Evolutionary conservation across 1,140 invertebrate species (phyloP).

Genomic region (Sminthurides bifidus): DNA sequence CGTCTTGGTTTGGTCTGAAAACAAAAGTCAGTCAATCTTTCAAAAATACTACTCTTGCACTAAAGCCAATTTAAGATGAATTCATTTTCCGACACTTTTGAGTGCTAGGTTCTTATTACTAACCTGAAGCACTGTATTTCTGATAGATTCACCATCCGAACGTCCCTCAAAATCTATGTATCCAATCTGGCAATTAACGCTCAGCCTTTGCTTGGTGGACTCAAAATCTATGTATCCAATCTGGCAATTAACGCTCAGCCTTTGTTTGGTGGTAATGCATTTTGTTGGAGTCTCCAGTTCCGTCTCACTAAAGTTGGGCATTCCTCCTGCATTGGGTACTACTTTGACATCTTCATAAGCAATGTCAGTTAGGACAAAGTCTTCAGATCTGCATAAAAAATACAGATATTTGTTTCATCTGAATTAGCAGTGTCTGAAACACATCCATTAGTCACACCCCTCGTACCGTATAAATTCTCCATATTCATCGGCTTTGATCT

Average conservation of each 20-base stretch:
- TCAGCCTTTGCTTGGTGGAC: constrained; percentile 57
- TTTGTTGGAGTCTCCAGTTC: constrained; percentile 58
- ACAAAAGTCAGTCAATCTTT: no score
- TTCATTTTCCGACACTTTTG: no score
- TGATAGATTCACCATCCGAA: constrained; percentile 91
- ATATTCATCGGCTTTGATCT: constrained; percentile 85
- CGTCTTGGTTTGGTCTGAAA: constrained; percentile 61
- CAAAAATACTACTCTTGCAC: no score
- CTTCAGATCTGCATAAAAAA: constrained; percentile 55
- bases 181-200: constrained; percentile 72
- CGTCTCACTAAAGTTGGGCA: neutral
- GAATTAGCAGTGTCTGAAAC: neutral
- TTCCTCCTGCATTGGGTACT: neutral
- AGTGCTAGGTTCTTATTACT: constrained; percentile 43
- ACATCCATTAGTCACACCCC: no score
- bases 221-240: constrained; percentile 79
- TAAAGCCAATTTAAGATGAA: no score
- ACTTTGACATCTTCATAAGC: neutral
- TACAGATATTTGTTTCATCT: constrained; percentile 12
- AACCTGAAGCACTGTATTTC: constrained; percentile 74
- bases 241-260: constrained; percentile 67
- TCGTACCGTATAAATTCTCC: constrained; percentile 71
- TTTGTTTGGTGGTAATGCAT: constrained; percentile 63
- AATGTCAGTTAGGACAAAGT: constrained; percentile 44
- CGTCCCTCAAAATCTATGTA: constrained; percentile 98